Conservation (phyloP, 2,888 invertebrate genomes). For the Synergus gifuensis region DNA sequence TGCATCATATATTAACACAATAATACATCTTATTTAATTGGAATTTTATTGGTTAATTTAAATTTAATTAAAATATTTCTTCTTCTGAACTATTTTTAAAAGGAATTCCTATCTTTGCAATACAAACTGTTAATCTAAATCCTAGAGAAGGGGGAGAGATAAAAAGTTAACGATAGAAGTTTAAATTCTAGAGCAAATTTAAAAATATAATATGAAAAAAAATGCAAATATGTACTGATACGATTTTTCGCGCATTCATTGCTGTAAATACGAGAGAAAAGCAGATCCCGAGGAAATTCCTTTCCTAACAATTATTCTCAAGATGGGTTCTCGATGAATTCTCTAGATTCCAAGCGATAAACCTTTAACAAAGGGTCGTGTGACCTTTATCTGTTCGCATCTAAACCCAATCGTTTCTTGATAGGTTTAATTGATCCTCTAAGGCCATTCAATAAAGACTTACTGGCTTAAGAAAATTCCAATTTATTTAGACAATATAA, state of each 20-base stretch:
- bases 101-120: no score
- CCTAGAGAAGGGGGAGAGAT: background rate
- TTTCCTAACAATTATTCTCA: slow-evolving; percentile 8
- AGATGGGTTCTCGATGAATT: background rate
- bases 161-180: background rate
- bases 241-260: background rate
- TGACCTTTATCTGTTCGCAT: no score
- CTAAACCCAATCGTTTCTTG: no score
- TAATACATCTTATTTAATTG: background rate
- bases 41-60: no score
- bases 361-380: slow-evolving; percentile 5
- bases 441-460: no score
- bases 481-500: background rate
- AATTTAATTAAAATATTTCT: no score
- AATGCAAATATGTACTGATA: background rate
- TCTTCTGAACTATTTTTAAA: no score
- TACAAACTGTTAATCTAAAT: background rate
- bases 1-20: background rate
- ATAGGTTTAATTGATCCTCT: no score
- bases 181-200: background rate
- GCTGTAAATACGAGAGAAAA: background rate
- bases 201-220: background rate
- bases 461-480: no score
- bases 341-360: background rate
- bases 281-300: background rate